Base-by-base conservation (phyloP, 2,113 vertebrate species). In the Pungitius pungitius region DNA sequence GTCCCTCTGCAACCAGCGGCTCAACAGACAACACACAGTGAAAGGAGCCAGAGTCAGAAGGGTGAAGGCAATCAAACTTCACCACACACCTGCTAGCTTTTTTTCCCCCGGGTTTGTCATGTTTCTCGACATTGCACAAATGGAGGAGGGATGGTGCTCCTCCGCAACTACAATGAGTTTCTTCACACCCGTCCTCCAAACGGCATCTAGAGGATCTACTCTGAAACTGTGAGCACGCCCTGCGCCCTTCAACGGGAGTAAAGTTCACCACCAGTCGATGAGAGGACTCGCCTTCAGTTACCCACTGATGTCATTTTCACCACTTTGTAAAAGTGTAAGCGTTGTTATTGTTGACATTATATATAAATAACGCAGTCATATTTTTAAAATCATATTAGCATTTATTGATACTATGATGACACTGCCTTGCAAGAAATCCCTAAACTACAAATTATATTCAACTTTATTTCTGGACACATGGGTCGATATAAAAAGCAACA, bases 11-110 rank as follows among this genome's bases (percentile, higher is more conserved):
- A 81, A 75, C 71, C 12, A 77, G 58, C 42, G 35, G 73, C 80
- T 86, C 83, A 76, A 82, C 62, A 78, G 63, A 78, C 83, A 76
- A 82, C 62, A 78, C 66, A 78, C 72, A 88, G 84, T 74, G 68
- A 78, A 74, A 67, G 15, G 59, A 39, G 75, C 33, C 51, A 7
- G 45, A 67, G 63, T 40, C 26, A 4, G 24, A 87, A 64, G 43
- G 18, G 37, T 37, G 49, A 43, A 35, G 55, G 56, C 71, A 69
- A 73, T 67, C 26, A 73, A 75, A 75, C 54, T 35, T 45, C 59
- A 15, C 26, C 8, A 67, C 71, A 43, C 66, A 80, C 80, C 72
- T 68, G 69, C 18, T 54, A 0, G 73, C 30, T 45, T 40, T 42
- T 64, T 43, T 56, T 12, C 2, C 1, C 13, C 1, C 1, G 8